A percentile compares a stretch with the other conserved stretches of the same genome.
phyloP scores from a whole-genome alignment of 2,113 vertebrate genomes.

The Oxyura jamaicensis region DNA sequence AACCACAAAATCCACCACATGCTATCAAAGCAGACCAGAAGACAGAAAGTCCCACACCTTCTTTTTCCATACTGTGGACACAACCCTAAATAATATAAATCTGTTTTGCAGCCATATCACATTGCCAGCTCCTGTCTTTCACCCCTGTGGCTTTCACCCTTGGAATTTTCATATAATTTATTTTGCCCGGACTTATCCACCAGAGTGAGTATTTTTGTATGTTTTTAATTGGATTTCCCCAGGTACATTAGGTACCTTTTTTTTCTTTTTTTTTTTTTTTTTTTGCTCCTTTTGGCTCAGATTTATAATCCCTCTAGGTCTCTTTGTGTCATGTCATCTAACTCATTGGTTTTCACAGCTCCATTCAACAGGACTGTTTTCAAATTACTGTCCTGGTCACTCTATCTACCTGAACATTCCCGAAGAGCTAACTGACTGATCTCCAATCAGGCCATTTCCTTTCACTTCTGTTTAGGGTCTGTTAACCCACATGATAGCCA shows the following conservation, averaged over 20 bases:
- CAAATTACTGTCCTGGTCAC: not conserved
- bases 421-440: not conserved
- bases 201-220: not conserved
- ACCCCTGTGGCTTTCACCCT: not conserved
- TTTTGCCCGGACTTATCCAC: not conserved
- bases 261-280: rapidly evolving
- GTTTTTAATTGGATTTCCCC: not conserved
- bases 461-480: not conserved
- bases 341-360: not conserved
- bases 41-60: not conserved
- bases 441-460: not conserved
- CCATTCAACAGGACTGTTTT: not conserved
- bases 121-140: not conserved
- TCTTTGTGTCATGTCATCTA: not conserved
- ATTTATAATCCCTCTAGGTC: not conserved
- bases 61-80: not conserved
- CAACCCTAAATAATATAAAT: not conserved
- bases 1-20: not conserved
- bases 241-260: not conserved
- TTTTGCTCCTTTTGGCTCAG: not conserved
- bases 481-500: not conserved
- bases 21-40: not conserved
- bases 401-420: not conserved
- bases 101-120: not conserved
- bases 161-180: not conserved